Conservation (phyloP, 2,797 vertebrate species). For the Rhynchotus rufescens region DNA sequence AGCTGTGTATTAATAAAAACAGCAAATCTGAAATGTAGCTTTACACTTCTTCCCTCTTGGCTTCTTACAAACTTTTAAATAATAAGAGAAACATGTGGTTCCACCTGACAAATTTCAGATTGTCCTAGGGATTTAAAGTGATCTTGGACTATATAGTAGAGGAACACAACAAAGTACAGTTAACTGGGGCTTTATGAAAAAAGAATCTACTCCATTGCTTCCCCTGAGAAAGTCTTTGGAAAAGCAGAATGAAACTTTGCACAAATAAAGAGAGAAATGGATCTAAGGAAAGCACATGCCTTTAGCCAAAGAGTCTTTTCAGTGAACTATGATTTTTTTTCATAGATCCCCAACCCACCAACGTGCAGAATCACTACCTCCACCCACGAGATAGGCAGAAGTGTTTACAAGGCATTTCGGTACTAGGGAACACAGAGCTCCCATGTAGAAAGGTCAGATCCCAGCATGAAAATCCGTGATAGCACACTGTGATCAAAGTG, state of each 20-base stretch:
- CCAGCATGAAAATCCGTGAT: background rate
- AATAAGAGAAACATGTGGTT: background rate
- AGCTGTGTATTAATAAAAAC: background rate
- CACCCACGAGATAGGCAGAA: background rate
- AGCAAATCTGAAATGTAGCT: background rate
- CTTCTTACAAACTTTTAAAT: background rate
- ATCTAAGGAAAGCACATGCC: background rate
- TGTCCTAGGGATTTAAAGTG: background rate
- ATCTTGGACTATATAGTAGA: background rate
- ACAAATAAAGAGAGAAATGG: background rate
- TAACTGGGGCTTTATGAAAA: background rate
- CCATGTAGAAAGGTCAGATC: background rate
- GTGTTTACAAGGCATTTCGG: background rate
- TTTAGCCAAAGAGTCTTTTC: background rate
- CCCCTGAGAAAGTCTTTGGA: background rate
- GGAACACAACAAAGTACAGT: background rate
- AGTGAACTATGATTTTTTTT: background rate
- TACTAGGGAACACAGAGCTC: background rate
- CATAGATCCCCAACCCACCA: background rate
- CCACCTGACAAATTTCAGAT: background rate
- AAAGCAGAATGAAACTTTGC: background rate
- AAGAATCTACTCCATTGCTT: background rate
- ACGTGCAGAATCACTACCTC: background rate
- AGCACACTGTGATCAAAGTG: slow-evolving; percentile 26
- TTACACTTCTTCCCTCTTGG: background rate